Percentiles rank a stretch among this genome's conserved stretches.
These are phyloP conservation scores for Autographa gamma DNA, from an alignment of 2,888 invertebrate genomes.

Conservation along the genomic window DNA sequence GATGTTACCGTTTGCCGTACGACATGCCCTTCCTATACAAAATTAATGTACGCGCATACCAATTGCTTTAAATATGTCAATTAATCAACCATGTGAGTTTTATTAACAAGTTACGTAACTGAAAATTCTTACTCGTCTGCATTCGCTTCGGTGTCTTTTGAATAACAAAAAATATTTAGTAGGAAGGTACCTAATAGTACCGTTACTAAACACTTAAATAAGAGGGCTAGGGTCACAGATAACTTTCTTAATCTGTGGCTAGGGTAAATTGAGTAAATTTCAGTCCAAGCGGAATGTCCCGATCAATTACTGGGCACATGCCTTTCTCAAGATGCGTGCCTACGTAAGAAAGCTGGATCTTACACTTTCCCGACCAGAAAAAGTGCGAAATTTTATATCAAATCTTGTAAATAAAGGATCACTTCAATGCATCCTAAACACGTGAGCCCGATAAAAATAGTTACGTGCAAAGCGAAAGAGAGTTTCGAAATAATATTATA, in stretches of 20 bases:
- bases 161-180: neutral
- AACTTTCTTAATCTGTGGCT: no score
- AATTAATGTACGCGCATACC: neutral
- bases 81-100: neutral
- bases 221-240: no score
- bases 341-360: neutral
- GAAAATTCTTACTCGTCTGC: neutral
- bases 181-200: neutral
- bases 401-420: neutral
- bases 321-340: neutral
- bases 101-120: neutral
- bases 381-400: neutral
- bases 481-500: neutral
- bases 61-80: neutral
- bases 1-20: no score
- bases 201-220: neutral
- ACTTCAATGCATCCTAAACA: neutral
- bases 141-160: neutral
- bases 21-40: neutral
- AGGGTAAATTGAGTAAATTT: neutral
- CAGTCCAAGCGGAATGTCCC: neutral
- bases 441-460: neutral
- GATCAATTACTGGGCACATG: neutral
- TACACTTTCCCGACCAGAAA: neutral
- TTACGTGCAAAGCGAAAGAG: neutral